A percentile compares a stretch with the other conserved stretches of the same genome.
phyloP scores from a whole-genome alignment of 2,797 vertebrate genomes.

The Lithobates sylvaticus region DNA sequence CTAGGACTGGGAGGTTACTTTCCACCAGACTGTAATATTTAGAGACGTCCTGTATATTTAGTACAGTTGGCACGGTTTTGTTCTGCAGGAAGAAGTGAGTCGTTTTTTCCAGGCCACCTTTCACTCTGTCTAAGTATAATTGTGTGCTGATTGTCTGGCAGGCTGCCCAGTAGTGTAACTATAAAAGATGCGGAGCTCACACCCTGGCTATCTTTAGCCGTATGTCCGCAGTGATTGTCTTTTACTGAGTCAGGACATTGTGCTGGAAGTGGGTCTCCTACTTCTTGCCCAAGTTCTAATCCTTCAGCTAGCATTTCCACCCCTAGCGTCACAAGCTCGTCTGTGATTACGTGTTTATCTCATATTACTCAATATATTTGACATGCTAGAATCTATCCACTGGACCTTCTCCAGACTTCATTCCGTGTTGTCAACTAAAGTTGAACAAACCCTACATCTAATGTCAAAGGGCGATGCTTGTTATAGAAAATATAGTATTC shows the following conservation, averaged over 20 bases:
- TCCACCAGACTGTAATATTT: neutral
- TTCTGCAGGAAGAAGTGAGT: neutral
- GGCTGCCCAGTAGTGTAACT: slow-evolving; percentile 22
- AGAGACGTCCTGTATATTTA: neutral
- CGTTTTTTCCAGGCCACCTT: neutral
- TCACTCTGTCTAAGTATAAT: neutral
- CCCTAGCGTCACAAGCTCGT: neutral
- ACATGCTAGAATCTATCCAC: too few relatives aligned
- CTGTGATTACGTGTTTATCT: neutral
- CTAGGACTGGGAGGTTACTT: too few relatives aligned
- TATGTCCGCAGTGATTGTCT: slow-evolving; percentile 11
- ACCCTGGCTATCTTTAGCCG: slow-evolving; percentile 40
- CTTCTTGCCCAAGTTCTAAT: neutral
- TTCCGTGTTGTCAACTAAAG: too few relatives aligned
- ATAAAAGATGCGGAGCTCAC: neutral
- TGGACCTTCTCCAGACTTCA: too few relatives aligned
- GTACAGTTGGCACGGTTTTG: neutral
- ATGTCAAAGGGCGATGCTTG: too few relatives aligned
- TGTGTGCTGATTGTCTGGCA: slow-evolving; percentile 18
- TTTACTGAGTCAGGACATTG: slow-evolving; percentile 24
- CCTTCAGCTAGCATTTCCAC: neutral
- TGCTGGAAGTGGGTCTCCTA: neutral
- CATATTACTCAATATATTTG: neutral
- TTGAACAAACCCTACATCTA: too few relatives aligned
- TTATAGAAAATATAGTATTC: too few relatives aligned